Evolutionary conservation across 2,888 invertebrate genomes (phyloP).

Genomic region (Drosophila recens): DNA sequence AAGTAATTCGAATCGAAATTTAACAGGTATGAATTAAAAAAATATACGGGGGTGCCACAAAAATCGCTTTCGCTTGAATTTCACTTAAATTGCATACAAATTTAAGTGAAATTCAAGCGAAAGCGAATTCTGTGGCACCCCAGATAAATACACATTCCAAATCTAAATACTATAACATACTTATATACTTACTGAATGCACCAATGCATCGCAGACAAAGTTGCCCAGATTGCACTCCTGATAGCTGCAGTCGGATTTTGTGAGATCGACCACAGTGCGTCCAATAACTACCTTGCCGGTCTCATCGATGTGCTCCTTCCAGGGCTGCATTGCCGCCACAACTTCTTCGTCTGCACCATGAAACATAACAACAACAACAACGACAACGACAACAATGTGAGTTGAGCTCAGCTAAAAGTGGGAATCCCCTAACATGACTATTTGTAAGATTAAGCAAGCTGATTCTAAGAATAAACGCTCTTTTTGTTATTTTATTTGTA

Average conservation of each 20-base stretch:
- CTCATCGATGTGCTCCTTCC: slow-evolving; percentile 87
- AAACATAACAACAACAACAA: background rate
- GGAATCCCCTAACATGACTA: background rate
- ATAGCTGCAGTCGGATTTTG: slow-evolving; percentile 86
- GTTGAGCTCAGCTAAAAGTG: background rate
- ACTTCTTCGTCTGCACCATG: slow-evolving; percentile 87
- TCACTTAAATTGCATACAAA: no score
- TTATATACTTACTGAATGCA: slow-evolving; percentile 87
- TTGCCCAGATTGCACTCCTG: slow-evolving; percentile 91
- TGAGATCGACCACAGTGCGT: slow-evolving; percentile 87
- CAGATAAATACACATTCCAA: no score
- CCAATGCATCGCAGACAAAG: slow-evolving; percentile 90
- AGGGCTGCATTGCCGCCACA: slow-evolving; percentile 87
- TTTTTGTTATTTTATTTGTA: no score
- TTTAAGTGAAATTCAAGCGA: no score
- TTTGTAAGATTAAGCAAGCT: background rate
- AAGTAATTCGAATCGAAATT: no score
- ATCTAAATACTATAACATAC: no score
- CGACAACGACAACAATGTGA: background rate
- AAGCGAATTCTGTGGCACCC: no score
- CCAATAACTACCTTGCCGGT: slow-evolving; percentile 88
- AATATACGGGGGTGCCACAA: no score
- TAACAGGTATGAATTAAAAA: no score
- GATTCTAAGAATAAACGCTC: background rate
- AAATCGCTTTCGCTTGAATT: no score